A percentile compares a stretch with the other conserved stretches of the same genome.
Conservation (phyloP, 2,113 vertebrate species). For the Boleophthalmus pectinirostris region DNA sequence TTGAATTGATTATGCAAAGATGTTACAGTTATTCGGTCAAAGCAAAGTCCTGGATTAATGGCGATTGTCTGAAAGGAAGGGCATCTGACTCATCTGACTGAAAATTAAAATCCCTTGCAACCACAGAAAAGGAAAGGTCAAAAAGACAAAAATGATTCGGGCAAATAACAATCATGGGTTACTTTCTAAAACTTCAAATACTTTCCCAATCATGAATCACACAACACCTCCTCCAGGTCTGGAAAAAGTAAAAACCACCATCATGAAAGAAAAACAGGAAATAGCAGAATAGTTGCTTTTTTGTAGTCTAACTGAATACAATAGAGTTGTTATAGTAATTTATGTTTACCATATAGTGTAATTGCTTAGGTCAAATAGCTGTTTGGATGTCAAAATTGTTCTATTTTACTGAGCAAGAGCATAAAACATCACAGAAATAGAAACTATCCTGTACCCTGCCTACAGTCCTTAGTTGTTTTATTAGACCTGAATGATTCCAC, state of each 20-base stretch:
- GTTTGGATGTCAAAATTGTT: background rate
- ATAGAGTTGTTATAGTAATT: too few species aligned
- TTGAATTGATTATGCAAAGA: conserved; percentile 34
- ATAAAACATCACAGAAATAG: background rate
- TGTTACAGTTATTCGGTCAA: background rate
- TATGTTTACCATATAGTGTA: background rate
- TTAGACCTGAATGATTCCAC: background rate
- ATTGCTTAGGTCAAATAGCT: background rate
- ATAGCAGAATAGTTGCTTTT: background rate
- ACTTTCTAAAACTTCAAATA: conserved; percentile 45
- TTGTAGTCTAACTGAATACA: background rate
- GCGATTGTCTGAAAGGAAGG: background rate
- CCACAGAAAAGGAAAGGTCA: background rate
- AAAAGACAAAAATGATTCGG: background rate
- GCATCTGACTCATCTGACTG: background rate
- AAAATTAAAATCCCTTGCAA: background rate
- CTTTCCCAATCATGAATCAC: conserved; percentile 13
- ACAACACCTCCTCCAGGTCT: conserved; percentile 30
- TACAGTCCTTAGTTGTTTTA: background rate
- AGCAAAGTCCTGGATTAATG: background rate
- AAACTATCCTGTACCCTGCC: background rate
- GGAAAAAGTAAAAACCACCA: conserved; percentile 54
- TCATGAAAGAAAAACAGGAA: conserved; percentile 8
- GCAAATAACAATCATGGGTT: background rate
- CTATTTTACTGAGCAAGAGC: too few species aligned